Evolutionary conservation across 2,888 invertebrate genomes (phyloP), one percentile per base, ranked within the genome.

Genomic region (Masnerella sp.): DNA sequence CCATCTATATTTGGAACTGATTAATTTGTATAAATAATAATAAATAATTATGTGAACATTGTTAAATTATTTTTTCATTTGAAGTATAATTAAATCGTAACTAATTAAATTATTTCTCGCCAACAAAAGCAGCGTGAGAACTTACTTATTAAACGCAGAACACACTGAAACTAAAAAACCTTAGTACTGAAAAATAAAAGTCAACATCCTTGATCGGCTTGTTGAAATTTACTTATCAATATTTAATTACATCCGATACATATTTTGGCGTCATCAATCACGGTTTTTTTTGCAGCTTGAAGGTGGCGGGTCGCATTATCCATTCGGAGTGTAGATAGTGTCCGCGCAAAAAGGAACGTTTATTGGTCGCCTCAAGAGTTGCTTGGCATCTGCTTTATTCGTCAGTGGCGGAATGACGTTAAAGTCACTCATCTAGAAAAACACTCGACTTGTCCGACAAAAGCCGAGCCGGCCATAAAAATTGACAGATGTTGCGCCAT

Each of bases 361-460:
- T 72, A 69, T 68, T 75, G 68, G 69, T 42, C 64, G 72, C 69
- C 47, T 67, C 22, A 59, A 71, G 71, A 75, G 71, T 62, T 59
- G 68, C 59, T 71, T 67, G 75, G 75, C 72, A 75, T 75, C 72
- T 72, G 75, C 70, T 73, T 76, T 73, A 76, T 76, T 69, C 76
- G 76, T 73, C 73, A 67, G 59, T 51, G 47, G 56, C 58, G 62
- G 56, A 51, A 70, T 59, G 73, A 62, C 75, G 70, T 75, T 73
- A 73, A 73, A 71, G 76, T 71, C 59, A 56, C 64, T 70, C 59
- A 74, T 68, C 65, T 71, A 75, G 68, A 72, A 75, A 71, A 75
- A 75, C 68, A 72, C 75, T 75, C 71, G 68, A 72, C 59, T 64
- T 62, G 64, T 38, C 49, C 64, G 52, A 72, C 75, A 72, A 75